phyloP scores from a whole-genome alignment of 2,113 vertebrate species.

The Bufo gargarizans region DNA sequence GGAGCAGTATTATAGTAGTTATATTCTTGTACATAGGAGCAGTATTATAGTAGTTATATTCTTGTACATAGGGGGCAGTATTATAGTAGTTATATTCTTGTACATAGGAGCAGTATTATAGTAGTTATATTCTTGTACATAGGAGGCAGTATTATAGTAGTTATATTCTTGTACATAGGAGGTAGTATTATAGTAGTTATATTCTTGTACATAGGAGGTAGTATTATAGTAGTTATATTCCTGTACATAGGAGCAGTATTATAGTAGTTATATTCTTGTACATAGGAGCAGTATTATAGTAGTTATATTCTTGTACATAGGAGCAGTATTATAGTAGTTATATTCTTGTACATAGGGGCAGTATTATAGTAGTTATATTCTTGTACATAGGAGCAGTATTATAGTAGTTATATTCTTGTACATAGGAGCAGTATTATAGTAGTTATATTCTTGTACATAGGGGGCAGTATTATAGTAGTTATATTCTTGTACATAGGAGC shows the following conservation, averaged over 20 bases:
- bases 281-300: not conserved
- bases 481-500: not conserved
- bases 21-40: not conserved
- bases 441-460: not conserved
- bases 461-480: not conserved
- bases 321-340: slow-evolving; percentile 12
- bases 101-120: slow-evolving; percentile 5
- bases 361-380: not conserved
- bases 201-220: not conserved
- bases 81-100: slow-evolving; percentile 6
- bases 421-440: not conserved
- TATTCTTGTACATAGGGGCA: not conserved
- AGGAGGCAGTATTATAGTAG: not conserved
- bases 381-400: not conserved
- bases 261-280: slow-evolving; percentile 8
- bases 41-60: slow-evolving; percentile 8
- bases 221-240: slow-evolving; percentile 4
- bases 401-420: slow-evolving; percentile 4
- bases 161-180: not conserved
- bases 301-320: slow-evolving; percentile 15
- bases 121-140: slow-evolving; percentile 7
- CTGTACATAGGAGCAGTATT: not conserved
- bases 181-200: not conserved
- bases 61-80: not conserved
- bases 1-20: not conserved